These are phyloP conservation scores for Oncopodura yosiiana DNA, from an alignment of 1,140 invertebrate genomes.

Conservation along the genomic window DNA sequence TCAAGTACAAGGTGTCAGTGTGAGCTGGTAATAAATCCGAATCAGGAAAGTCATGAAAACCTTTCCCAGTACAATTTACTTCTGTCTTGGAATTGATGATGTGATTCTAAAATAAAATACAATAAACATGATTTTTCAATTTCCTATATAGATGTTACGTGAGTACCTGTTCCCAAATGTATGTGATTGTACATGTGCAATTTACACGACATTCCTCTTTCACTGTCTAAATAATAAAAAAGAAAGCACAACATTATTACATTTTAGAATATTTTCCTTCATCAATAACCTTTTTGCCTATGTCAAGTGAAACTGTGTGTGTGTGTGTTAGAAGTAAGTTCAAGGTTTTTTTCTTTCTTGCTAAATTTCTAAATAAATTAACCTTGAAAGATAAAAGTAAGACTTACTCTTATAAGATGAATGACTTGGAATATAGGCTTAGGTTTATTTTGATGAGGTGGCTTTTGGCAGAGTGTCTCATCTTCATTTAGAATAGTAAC, in stretches of 20 bases:
- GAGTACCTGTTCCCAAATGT: conserved; percentile 35
- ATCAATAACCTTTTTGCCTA: neutral
- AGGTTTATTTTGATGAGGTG: conserved; percentile 33
- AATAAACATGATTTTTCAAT: no score
- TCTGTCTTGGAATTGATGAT: conserved; percentile 25
- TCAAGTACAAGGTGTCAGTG: conserved; percentile 47
- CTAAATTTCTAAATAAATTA: neutral
- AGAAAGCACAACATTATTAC: neutral
- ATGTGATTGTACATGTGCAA: conserved; percentile 29
- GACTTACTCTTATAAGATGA: conserved; percentile 30
- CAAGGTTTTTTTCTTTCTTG: neutral
- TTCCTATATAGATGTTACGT: no score
- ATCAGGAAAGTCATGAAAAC: conserved; percentile 45
- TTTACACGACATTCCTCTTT: conserved; percentile 30
- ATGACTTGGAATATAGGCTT: conserved; percentile 33
- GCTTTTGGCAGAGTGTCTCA: conserved; percentile 29
- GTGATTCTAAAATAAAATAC: no score
- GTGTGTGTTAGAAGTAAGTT: neutral
- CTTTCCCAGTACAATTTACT: conserved; percentile 49
- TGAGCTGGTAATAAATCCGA: conserved; percentile 47
- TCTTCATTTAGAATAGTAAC: conserved; percentile 17
- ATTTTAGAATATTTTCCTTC: neutral
- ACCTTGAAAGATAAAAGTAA: neutral
- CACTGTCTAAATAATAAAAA: conserved; percentile 25
- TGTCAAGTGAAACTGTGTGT: neutral